phyloP scores from a whole-genome alignment of 2,888 invertebrate genomes.

The Protonemura montana region DNA sequence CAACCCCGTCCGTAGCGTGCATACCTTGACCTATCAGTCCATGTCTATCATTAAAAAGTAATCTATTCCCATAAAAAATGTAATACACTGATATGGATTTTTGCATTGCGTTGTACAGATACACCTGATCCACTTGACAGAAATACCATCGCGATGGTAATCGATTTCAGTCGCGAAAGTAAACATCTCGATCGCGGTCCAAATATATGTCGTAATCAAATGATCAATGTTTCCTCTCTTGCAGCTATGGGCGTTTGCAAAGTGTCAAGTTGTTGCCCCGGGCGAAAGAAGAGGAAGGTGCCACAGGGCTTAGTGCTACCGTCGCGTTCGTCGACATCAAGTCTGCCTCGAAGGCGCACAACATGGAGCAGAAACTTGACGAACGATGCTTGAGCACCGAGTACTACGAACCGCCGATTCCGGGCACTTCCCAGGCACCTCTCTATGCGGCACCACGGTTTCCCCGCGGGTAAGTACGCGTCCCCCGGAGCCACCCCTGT shows the following conservation, averaged over 20 bases:
- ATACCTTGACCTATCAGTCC: background rate
- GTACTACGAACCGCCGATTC: conserved; percentile 87
- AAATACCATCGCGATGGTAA: background rate
- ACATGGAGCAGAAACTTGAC: conserved; percentile 87
- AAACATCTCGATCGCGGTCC: background rate
- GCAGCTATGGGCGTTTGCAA: conserved; percentile 96
- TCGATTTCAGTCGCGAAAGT: background rate
- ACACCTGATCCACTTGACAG: background rate
- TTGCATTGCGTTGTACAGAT: background rate
- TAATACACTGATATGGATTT: background rate
- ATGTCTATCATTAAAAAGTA: background rate
- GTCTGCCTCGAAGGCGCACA: conserved; percentile 91
- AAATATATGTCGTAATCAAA: background rate
- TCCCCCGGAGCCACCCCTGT: conserved; percentile 15
- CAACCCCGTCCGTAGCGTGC: background rate
- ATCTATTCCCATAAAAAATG: background rate
- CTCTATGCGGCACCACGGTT: conserved; percentile 63
- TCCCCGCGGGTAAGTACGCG: conserved; percentile 64
- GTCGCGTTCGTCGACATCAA: conserved; percentile 97
- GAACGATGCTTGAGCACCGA: conserved; percentile 87
- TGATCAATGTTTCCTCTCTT: background rate
- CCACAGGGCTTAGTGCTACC: conserved; percentile 80
- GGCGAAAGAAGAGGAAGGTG: conserved; percentile 63
- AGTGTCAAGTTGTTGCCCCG: conserved; percentile 90
- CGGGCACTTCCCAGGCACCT: conserved; percentile 63